These are phyloP conservation scores for Tillus elongatus DNA, from an alignment of 2,888 invertebrate species.

Conservation along the genomic window DNA sequence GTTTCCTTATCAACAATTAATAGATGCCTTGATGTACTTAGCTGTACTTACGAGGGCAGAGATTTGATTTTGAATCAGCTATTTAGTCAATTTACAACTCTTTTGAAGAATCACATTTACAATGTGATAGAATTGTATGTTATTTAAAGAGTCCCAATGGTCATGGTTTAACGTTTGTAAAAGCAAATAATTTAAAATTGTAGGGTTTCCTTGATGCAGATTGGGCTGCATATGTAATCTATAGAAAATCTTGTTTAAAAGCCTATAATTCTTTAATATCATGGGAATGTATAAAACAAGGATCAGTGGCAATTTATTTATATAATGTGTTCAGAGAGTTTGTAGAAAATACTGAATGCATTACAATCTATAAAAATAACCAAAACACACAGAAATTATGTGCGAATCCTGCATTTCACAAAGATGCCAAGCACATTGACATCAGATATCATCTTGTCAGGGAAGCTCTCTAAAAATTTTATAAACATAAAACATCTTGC, in stretches of 20 bases:
- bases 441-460: slow-evolving; percentile 4
- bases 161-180: not conserved
- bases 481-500: slow-evolving; percentile 3
- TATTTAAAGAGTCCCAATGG: slow-evolving; percentile 8
- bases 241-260: slow-evolving; percentile 13
- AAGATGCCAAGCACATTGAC: slow-evolving; percentile 6
- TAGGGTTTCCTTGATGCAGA: slow-evolving; percentile 10
- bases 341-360: slow-evolving; percentile 7
- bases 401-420: no score
- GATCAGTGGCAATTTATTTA: slow-evolving; percentile 13
- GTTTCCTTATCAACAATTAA: slow-evolving; percentile 1
- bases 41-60: slow-evolving; percentile 16
- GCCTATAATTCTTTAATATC: no score
- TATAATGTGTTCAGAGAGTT: slow-evolving; percentile 8
- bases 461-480: slow-evolving; percentile 4
- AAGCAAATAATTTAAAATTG: slow-evolving; percentile 4
- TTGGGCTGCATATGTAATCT: slow-evolving; percentile 9
- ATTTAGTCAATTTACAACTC: slow-evolving; percentile 16
- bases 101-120: slow-evolving; percentile 12
- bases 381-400: no score
- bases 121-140: slow-evolving; percentile 13
- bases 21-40: slow-evolving; percentile 15
- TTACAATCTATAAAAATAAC: no score
- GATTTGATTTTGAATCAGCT: slow-evolving; percentile 17
- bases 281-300: no score